These are phyloP conservation scores for Falco punctatus DNA, from an alignment of 2,113 vertebrate species.

Conservation along the genomic window DNA sequence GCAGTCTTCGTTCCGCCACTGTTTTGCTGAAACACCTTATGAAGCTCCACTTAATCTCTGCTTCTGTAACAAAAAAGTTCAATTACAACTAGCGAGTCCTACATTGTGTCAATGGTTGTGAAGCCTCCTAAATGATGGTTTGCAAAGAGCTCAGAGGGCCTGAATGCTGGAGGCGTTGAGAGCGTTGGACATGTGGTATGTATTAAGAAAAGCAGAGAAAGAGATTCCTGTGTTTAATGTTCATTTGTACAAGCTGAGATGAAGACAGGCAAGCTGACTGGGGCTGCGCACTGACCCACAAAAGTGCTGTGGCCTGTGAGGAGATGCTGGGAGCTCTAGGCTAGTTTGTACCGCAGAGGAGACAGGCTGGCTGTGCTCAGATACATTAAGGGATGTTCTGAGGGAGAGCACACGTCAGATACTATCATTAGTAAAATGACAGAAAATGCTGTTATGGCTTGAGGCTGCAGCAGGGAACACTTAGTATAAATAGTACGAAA, in stretches of 20 bases:
- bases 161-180: not conserved
- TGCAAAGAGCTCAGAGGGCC: not conserved
- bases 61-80: not conserved
- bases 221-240: not conserved
- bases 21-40: not conserved
- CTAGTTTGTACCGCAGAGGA: not conserved
- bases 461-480: constrained; percentile 58
- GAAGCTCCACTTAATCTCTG: not conserved
- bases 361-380: constrained; percentile 43
- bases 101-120: not conserved
- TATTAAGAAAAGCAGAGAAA: constrained; percentile 7
- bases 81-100: not conserved
- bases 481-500: constrained; percentile 61
- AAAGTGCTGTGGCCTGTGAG: constrained; percentile 23
- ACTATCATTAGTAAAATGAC: constrained; percentile 44
- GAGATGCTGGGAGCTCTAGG: constrained; percentile 7
- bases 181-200: not conserved
- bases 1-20: not conserved
- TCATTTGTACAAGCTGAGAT: constrained; percentile 38
- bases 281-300: not conserved
- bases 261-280: constrained; percentile 36
- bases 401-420: constrained; percentile 27
- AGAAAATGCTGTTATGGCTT: constrained; percentile 60
- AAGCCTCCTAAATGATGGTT: not conserved
- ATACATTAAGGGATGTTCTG: constrained; percentile 23